phyloP scores from a whole-genome alignment of 2,113 vertebrate genomes.

The Apaloderma vittatum region DNA sequence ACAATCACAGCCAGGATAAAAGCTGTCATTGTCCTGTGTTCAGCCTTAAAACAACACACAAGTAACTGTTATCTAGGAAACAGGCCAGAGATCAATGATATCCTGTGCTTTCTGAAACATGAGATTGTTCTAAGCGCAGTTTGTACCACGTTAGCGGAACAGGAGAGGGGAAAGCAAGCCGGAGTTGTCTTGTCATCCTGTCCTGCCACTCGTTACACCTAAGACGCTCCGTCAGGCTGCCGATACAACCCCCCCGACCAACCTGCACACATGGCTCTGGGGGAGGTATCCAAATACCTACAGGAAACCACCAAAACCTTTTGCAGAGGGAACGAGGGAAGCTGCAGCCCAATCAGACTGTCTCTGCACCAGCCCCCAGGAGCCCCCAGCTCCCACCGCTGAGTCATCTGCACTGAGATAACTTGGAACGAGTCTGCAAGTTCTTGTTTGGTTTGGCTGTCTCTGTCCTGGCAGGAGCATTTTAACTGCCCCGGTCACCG shows the following conservation, averaged over 20 bases:
- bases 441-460: not conserved
- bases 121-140: accelerated
- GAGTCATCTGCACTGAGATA: accelerated
- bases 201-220: not conserved
- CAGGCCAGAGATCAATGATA: not conserved
- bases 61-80: not conserved
- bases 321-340: not conserved
- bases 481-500: not conserved
- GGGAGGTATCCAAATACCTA: not conserved
- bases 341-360: not conserved
- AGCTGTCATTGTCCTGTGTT: slow-evolving; percentile 97
- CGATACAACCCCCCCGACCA: accelerated
- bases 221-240: not conserved
- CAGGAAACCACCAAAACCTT: not conserved
- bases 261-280: not conserved
- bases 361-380: not conserved
- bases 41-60: slow-evolving; percentile 83
- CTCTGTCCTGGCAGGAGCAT: not conserved
- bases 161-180: no score
- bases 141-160: accelerated
- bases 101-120: accelerated
- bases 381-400: not conserved
- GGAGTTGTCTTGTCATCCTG: not conserved
- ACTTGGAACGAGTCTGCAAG: accelerated
- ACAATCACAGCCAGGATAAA: slow-evolving; percentile 98